Evolutionary conservation across 1,140 invertebrate genomes (phyloP), one percentile per base, ranked within the genome.

Genomic region (Phenacoccus solenopsis): DNA sequence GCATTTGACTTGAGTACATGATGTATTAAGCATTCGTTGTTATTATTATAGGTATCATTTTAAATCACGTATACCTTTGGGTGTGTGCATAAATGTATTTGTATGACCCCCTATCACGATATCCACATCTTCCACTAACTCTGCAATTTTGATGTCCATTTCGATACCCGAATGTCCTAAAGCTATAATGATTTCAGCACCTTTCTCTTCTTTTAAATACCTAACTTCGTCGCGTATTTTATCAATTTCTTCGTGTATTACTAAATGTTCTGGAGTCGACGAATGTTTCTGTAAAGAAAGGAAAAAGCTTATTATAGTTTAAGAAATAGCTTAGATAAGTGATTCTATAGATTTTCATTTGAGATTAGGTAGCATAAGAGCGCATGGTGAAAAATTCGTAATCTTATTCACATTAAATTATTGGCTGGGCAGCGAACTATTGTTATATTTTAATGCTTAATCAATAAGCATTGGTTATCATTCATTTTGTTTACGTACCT

Each of bases 101-200:
- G 90, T 91, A 75, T 90, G 86, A 67, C 87, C 94, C 4, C 94
- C 94, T 68, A 97, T 87, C 0, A 97, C 90, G 2, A 95, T 76
- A 79, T 96, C 93, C 10, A 96, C 84, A 10, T 87, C 86, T 16
- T 87, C 86, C 1, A 95, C 89, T 74, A 90, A 80, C 69, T 75
- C 78, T 0, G 91, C 93, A 68, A 97, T 91, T 76, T 85, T 81
- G 76, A 87, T 82, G 76, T 96, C 94, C 72, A 83, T 84, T 0
- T 79, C 79, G 74, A 83, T 93, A 0, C 94, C 94, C 0, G 93
- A 91, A 81, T 98, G 94, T 0, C 94, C 94, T 12, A 96, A 76
- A 9, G 89, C 93, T 20, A 96, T 92, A 9, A 96, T 86, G 69
- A 95, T 93, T 24, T 91, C 67, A 0, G 49, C 57, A 1, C 69